Conservation (phyloP, 2,113 vertebrate genomes). For the Siniperca chuatsi region DNA sequence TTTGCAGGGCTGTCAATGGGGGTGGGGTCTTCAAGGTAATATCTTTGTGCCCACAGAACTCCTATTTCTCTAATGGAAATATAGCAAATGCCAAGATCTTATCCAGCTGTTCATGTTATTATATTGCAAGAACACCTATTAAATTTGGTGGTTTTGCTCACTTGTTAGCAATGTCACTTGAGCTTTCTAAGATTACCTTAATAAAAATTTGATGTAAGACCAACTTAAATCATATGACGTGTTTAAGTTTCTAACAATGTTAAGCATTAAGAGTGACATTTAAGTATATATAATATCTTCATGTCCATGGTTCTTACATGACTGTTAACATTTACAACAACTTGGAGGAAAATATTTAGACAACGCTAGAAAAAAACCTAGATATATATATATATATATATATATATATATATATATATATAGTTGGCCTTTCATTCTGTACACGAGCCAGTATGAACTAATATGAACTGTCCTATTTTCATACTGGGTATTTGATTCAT, state of each 20-base stretch:
- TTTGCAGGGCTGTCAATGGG: constrained; percentile 13
- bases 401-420: not conserved
- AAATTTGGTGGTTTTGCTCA: not conserved
- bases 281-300: not conserved
- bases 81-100: constrained; percentile 20
- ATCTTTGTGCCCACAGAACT: not conserved
- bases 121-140: not conserved
- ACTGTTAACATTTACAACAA: too few relatives aligned
- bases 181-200: not conserved
- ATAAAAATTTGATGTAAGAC: too few relatives aligned
- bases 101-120: not conserved
- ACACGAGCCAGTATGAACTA: constrained; percentile 31
- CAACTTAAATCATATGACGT: too few relatives aligned
- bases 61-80: not conserved
- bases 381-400: not conserved
- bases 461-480: constrained; percentile 47
- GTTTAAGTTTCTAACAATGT: not conserved
- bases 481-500: constrained; percentile 50
- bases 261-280: not conserved
- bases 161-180: not conserved
- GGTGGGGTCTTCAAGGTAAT: constrained; percentile 19
- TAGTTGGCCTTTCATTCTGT: not conserved
- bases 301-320: too few relatives aligned
- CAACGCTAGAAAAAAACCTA: not conserved
- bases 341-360: not conserved